Percentiles rank a stretch among this genome's conserved stretches.
phyloP scores from a whole-genome alignment of 2,113 vertebrate genomes.

The Passer domesticus region DNA sequence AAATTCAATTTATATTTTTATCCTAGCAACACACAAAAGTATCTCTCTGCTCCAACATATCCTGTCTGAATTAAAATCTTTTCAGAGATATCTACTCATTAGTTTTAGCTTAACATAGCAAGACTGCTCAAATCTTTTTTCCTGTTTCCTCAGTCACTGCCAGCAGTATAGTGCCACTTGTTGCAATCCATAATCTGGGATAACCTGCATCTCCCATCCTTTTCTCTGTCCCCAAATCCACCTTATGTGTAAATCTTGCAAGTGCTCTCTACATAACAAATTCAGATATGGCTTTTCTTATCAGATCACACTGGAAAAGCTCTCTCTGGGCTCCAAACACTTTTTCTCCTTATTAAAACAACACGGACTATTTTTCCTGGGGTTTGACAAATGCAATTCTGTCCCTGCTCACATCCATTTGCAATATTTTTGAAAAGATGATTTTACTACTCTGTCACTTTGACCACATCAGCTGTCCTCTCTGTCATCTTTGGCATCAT shows the following conservation, averaged over 20 bases:
- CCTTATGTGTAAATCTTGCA: neutral
- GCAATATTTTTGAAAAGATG: neutral
- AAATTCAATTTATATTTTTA: conserved; percentile 49
- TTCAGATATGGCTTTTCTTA: neutral
- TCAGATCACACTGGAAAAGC: neutral
- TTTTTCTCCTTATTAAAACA: neutral
- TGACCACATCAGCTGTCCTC: neutral
- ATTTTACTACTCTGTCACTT: neutral
- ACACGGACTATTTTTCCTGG: neutral
- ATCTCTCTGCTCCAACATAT: neutral
- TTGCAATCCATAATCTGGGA: neutral
- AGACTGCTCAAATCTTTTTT: neutral
- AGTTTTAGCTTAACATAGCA: conserved; percentile 7
- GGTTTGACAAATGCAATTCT: neutral
- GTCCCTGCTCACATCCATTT: neutral
- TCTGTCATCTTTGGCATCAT: neutral
- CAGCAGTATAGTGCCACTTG: neutral
- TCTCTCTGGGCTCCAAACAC: neutral
- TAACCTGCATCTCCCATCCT: neutral
- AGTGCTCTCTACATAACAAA: neutral
- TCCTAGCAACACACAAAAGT: neutral
- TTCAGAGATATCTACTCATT: neutral
- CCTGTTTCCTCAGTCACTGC: neutral
- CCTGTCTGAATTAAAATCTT: conserved; percentile 10
- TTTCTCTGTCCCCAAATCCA: neutral